Conservation (phyloP, 2,797 vertebrate species). For the Furcifer pardalis region DNA sequence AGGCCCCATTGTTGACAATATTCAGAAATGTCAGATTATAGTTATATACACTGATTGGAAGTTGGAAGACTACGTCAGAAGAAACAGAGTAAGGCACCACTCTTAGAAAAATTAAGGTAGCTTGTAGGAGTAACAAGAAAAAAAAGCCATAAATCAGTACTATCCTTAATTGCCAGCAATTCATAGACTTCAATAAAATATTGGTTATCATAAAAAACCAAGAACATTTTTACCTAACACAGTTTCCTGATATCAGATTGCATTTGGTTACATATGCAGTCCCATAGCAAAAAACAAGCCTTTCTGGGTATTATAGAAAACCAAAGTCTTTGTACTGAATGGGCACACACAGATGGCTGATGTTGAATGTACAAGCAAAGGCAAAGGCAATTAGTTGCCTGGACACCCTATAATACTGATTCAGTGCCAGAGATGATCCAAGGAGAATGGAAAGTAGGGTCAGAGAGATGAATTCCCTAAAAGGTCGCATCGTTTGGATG, state of each 20-base stretch:
- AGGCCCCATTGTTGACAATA: slow-evolving; percentile 55
- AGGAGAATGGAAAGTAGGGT: slow-evolving; percentile 27
- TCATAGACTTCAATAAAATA: slow-evolving; percentile 76
- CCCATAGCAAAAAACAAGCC: slow-evolving; percentile 63
- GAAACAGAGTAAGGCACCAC: slow-evolving; percentile 88
- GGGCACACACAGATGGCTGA: slow-evolving; percentile 64
- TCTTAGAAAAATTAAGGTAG: slow-evolving; percentile 81
- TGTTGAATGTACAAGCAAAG: slow-evolving; percentile 63
- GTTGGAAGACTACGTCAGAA: slow-evolving; percentile 83
- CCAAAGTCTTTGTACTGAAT: slow-evolving; percentile 54
- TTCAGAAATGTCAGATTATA: slow-evolving; percentile 64
- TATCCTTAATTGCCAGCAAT: slow-evolving; percentile 78
- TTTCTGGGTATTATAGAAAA: slow-evolving; percentile 60
- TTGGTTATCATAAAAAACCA: slow-evolving; percentile 59
- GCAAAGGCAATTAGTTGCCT: slow-evolving; percentile 65
- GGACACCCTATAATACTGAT: slow-evolving; percentile 74
- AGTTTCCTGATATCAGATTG: slow-evolving; percentile 73
- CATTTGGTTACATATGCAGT: slow-evolving; percentile 66
- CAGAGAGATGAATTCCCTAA: slow-evolving; percentile 51
- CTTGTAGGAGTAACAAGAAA: slow-evolving; percentile 78
- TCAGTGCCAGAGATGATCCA: slow-evolving; percentile 64
- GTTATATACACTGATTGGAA: slow-evolving; percentile 79
- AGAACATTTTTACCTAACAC: slow-evolving; percentile 74
- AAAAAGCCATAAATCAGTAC: slow-evolving; percentile 74
- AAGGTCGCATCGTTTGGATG: slow-evolving; percentile 50